Percentiles rank a stretch among this genome's conserved stretches.
Conservation (phyloP, 2,797 vertebrate species). For the Bradypus variegatus region DNA sequence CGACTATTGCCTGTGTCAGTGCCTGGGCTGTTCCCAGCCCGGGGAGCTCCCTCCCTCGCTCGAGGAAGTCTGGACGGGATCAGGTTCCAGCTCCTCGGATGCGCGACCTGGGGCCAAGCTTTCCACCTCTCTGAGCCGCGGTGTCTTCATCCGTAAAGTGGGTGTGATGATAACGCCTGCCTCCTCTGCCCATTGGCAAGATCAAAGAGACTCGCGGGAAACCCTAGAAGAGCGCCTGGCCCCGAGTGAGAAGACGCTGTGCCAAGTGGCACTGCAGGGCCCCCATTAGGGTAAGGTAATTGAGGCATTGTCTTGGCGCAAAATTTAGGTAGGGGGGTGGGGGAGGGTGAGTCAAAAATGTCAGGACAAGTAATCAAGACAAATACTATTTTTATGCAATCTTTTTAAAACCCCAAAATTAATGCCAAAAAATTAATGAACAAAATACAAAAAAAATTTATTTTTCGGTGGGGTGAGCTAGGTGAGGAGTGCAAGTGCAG, state of each 20-base stretch:
- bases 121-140: not conserved
- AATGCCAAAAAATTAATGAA: not conserved
- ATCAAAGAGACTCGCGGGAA: not conserved
- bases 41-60: not conserved
- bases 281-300: not conserved
- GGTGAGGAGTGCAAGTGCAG: not conserved
- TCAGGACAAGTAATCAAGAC: not conserved
- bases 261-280: not conserved
- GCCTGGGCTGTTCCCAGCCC: not conserved
- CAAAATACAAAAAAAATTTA: not conserved
- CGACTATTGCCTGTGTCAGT: too few relatives aligned
- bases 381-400: not conserved
- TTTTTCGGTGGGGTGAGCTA: not conserved
- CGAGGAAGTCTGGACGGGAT: not conserved
- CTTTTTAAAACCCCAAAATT: conserved; percentile 12
- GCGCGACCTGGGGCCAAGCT: not conserved
- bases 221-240: not conserved
- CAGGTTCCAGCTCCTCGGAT: not conserved
- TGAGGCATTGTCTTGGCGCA: not conserved
- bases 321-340: not conserved
- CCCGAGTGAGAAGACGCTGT: not conserved
- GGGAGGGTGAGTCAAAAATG: not conserved
- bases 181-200: not conserved
- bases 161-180: not conserved
- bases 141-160: not conserved